Evolutionary conservation across 2,113 vertebrate species (phyloP).

Genomic region (Bubo scandiacus): DNA sequence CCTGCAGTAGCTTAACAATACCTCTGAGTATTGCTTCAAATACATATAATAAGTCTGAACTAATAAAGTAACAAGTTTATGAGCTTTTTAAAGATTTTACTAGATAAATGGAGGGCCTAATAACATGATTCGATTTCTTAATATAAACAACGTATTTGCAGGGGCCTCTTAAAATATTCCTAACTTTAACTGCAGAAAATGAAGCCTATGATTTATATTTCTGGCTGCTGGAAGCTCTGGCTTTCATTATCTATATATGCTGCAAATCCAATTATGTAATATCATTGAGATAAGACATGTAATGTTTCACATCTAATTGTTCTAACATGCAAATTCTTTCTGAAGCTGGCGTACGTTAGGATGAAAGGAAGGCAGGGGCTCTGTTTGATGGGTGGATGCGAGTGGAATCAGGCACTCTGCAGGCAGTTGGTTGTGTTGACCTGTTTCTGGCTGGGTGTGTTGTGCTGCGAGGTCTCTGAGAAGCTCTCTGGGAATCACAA

Average conservation of each 20-base stretch:
- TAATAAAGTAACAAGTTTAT: constrained; percentile 78
- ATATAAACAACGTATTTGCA: constrained; percentile 48
- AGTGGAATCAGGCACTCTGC: background rate
- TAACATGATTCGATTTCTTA: constrained; percentile 65
- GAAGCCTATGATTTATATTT: background rate
- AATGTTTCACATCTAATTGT: constrained; percentile 53
- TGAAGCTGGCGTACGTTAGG: accelerated
- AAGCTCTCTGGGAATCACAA: background rate
- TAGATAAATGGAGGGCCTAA: constrained; percentile 70
- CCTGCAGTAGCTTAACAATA: constrained; percentile 75
- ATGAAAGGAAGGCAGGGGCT: background rate
- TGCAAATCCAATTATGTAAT: constrained; percentile 43
- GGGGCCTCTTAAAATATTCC: constrained; percentile 53
- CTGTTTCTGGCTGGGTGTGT: background rate
- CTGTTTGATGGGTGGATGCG: background rate
- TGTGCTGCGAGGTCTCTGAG: background rate
- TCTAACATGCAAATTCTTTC: constrained; percentile 42
- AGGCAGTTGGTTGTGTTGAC: background rate
- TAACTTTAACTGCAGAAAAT: constrained; percentile 8
- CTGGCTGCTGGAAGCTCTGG: constrained; percentile 36
- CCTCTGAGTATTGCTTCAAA: constrained; percentile 76
- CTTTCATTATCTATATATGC: background rate
- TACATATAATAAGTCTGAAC: constrained; percentile 70
- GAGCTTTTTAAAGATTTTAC: constrained; percentile 80
- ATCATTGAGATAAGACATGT: constrained; percentile 34